Conservation (phyloP, 2,888 invertebrate genomes). For the Phytoseiulus persimilis region DNA sequence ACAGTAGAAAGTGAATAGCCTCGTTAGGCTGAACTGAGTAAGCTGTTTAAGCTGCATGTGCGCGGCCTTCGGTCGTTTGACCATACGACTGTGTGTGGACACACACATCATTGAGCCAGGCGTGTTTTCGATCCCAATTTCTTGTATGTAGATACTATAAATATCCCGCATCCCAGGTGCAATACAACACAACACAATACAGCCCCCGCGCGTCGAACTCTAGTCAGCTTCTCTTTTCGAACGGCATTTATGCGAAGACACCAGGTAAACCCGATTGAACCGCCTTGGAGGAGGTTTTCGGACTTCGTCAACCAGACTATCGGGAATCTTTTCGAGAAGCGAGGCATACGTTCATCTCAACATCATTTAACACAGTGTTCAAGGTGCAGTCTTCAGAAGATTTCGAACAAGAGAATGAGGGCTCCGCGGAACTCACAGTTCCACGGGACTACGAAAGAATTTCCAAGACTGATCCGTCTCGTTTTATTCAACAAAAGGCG, state of each 20-base stretch:
- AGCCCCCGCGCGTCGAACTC: background rate
- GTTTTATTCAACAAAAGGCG: background rate
- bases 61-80: background rate
- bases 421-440: background rate
- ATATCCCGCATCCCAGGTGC: background rate
- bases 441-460: background rate
- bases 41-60: background rate
- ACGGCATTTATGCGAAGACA: background rate
- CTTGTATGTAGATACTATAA: background rate
- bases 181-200: background rate
- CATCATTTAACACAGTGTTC: background rate
- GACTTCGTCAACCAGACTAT: background rate
- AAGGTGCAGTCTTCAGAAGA: background rate
- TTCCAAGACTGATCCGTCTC: background rate
- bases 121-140: background rate
- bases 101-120: background rate
- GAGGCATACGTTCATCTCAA: background rate
- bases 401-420: background rate
- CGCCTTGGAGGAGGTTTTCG: background rate
- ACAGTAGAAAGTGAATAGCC: background rate
- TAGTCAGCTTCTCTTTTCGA: constrained; percentile 30
- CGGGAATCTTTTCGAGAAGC: background rate
- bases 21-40: background rate
- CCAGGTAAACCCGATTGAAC: background rate
- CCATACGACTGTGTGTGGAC: background rate